phyloP scores from a whole-genome alignment of 2,113 vertebrate genomes.

The Anas platyrhynchos region DNA sequence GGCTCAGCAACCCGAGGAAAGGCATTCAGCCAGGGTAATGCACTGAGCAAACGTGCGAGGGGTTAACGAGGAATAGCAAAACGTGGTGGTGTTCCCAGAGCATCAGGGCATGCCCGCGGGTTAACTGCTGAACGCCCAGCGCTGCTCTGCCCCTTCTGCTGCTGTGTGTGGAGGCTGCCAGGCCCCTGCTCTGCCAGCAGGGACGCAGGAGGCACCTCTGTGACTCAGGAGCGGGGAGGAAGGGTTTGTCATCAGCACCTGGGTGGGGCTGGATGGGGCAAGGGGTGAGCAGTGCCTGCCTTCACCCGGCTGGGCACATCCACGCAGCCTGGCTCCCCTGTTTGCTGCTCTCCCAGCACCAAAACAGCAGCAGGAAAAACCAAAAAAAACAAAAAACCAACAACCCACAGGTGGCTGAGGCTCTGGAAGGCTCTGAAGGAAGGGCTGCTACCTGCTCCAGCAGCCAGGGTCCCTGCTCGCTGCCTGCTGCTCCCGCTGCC shows the following conservation, averaged over 20 bases:
- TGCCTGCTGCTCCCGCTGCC: background rate
- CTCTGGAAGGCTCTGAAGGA: background rate
- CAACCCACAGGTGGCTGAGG: background rate
- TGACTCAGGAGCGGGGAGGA: background rate
- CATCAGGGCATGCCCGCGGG: background rate
- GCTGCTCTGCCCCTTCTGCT: background rate
- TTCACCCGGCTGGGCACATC: background rate
- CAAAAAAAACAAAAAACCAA: background rate
- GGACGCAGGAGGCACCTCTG: background rate
- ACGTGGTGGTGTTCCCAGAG: background rate
- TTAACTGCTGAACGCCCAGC: background rate
- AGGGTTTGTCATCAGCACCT: background rate
- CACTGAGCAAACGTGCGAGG: background rate
- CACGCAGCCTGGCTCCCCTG: fast-evolving
- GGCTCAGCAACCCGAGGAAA: fast-evolving
- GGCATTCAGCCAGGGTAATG: fast-evolving
- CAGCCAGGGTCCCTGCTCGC: background rate
- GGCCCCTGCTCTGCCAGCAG: background rate
- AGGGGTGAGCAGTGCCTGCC: background rate
- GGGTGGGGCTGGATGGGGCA: background rate
- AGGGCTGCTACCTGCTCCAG: background rate
- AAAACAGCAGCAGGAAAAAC: background rate
- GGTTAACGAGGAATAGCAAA: background rate
- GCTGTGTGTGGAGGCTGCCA: background rate
- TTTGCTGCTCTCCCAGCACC: background rate